Base-by-base conservation (phyloP, 2,113 vertebrate species). In the Quiscalus mexicanus region DNA sequence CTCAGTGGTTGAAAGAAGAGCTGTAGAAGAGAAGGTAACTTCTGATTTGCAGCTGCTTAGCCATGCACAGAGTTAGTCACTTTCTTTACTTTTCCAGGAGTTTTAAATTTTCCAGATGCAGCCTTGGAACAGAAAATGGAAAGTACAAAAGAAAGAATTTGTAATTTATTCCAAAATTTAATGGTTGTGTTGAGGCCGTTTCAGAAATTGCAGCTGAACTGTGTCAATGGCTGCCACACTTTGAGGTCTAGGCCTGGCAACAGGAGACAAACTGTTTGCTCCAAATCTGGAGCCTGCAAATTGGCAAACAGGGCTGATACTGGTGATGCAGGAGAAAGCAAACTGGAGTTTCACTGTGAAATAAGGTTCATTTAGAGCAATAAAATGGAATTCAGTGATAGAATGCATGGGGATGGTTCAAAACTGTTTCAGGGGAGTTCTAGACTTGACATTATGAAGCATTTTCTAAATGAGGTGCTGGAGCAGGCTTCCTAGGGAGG, bases 81-180 rank as follows among this genome's bases (percentile, higher is more conserved):
- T 94, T 78, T 35, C 52, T 91, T 94, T 84, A 35, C n/a, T 95
- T 93, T 84, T 86, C 49, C 76, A 78, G n/a, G 39, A 68, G 37
- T 60, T 60, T 77, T 87, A 76, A 23, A 50, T 85, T 88, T 91
- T 93, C 71, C 93, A 96, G 85, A 91, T 95, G 85, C 71, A 71
- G 52, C n/a, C 87, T 92, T 94, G 88, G 90, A 96, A 95, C 27
- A 90, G 73, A 24, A 81, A 87, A 84, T 2, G 39, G 79, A 90
- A 95, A 90, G 28, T 45, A 64, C 12, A 75, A 80, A 95, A 83
- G 78, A 90, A 94, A 90, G 52, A 70, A 92, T 85, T 63, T 77
- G 30, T n/a, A 30, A 35, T 59, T 69, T 63, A 45, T 80, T 94
- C 93, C 78, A 90, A 80, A 94, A 74, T 59, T 3, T 19, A 64